Base-by-base conservation (phyloP, 2,888 invertebrate genomes). In the Drosophila subsilvestris region DNA sequence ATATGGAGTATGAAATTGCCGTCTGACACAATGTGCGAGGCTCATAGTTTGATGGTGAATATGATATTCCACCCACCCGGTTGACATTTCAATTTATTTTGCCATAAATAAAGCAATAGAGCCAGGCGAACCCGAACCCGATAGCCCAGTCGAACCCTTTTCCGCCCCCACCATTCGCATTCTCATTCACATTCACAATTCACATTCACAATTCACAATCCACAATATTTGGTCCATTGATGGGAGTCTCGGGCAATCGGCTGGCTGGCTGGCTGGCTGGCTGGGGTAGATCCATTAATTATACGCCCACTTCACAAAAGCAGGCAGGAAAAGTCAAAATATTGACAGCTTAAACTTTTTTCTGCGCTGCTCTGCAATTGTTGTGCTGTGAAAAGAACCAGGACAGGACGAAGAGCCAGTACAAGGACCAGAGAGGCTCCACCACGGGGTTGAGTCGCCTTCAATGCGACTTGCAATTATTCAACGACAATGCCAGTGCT, bases 81-180 rank as follows among this genome's bases (percentile, higher is more conserved):
- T 89, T 88, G 88, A 88, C 88, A 89, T 89, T 88, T 88, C 89
- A 89, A 88, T 88, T 78, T 88, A 79, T 75, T 78, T 79, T 45
- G 75, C 79, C 77, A 86, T 81, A 89, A 88, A 88, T 86, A 85
- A 88, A 82, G 82, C 72, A 80, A 88, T 86, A 55, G 63, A 73
- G 63, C 53, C 89, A 68, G 22, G 22, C n/a, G 22, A 70, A 74
- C 53, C 54, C 63, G 25, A 47, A 48, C 22, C 22, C 32, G 10
- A 12, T 2, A 10, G 8, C 27, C 27, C 27, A 8, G 7, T 54
- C 56, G 76, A 76, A 79, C 82, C 80, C 83, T 80, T 88, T 84
- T 78, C 65, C 65, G 51, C 70, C 66, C 68, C 10, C 29, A 29
- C 29, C 14, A 29, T 32, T n/a, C 27, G 10, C 14, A 43, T 55